Percentiles rank a stretch among this genome's conserved stretches.
Conservation (phyloP, 2,113 vertebrate species). For the Tyto alba region DNA sequence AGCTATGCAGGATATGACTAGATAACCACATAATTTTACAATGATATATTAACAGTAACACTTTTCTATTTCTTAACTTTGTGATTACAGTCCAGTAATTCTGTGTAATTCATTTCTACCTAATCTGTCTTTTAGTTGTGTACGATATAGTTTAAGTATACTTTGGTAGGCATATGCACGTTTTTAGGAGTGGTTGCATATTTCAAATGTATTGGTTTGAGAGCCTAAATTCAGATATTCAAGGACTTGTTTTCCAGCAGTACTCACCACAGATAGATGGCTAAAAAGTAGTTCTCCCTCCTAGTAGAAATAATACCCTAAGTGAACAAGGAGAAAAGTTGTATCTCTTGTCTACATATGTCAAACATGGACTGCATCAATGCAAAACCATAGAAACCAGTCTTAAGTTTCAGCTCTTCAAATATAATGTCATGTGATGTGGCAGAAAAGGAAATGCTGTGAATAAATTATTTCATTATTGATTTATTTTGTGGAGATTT, state of each 20-base stretch:
- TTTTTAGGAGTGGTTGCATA: background rate
- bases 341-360: background rate
- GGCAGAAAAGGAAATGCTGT: background rate
- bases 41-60: background rate
- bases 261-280: background rate
- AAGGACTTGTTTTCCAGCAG: background rate
- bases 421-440: background rate
- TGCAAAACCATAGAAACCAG: background rate
- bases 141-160: background rate
- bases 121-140: background rate
- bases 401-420: background rate
- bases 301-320: background rate
- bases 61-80: background rate
- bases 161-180: background rate
- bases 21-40: background rate
- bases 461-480: background rate
- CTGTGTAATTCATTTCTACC: background rate
- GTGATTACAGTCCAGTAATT: background rate
- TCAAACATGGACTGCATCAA: background rate
- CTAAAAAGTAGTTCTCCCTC: conserved; percentile 4
- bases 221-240: background rate
- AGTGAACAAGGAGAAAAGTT: background rate
- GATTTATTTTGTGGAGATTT: background rate
- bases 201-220: background rate
- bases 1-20: background rate